A percentile compares a stretch with the other conserved stretches of the same genome.
phyloP scores from a whole-genome alignment of 2,113 vertebrate species.

The Festucalex cinctus region DNA sequence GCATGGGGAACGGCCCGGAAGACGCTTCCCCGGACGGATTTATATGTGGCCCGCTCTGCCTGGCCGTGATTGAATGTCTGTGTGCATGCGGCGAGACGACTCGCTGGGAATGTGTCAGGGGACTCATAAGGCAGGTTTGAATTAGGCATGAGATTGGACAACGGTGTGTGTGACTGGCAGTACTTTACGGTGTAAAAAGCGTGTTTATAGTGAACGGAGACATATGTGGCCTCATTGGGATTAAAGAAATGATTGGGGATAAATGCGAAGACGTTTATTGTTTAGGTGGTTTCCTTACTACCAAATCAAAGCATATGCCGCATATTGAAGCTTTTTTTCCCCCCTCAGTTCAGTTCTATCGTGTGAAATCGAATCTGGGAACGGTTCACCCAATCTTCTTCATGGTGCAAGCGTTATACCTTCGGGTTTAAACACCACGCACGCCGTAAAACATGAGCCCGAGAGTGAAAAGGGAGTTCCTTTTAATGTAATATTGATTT shows the following conservation, averaged over 20 bases:
- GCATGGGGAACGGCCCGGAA: constrained; percentile 61
- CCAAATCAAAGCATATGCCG: background rate
- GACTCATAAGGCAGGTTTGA: constrained; percentile 71
- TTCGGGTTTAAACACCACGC: constrained; percentile 44
- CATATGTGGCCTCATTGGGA: constrained; percentile 62
- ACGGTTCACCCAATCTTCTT: constrained; percentile 39
- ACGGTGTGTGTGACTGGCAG: constrained; percentile 37
- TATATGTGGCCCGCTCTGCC: constrained; percentile 55
- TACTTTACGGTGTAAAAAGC: constrained; percentile 64
- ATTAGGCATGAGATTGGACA: constrained; percentile 66
- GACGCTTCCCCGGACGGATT: constrained; percentile 68
- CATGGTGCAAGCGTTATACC: constrained; percentile 41
- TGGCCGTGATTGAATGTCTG: constrained; percentile 68
- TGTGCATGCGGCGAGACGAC: constrained; percentile 68
- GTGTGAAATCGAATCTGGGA: constrained; percentile 50
- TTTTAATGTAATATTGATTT: constrained; percentile 73
- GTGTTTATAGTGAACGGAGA: constrained; percentile 69
- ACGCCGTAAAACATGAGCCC: constrained; percentile 64
- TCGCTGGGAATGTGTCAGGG: constrained; percentile 59
- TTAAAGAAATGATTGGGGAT: constrained; percentile 55
- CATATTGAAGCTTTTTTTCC: background rate
- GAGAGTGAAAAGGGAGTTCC: constrained; percentile 60
- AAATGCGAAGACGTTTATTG: constrained; percentile 16
- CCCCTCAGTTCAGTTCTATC: background rate
- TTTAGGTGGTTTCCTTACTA: background rate